phyloP scores from a whole-genome alignment of 2,113 vertebrate genomes.

The Alces alces region DNA sequence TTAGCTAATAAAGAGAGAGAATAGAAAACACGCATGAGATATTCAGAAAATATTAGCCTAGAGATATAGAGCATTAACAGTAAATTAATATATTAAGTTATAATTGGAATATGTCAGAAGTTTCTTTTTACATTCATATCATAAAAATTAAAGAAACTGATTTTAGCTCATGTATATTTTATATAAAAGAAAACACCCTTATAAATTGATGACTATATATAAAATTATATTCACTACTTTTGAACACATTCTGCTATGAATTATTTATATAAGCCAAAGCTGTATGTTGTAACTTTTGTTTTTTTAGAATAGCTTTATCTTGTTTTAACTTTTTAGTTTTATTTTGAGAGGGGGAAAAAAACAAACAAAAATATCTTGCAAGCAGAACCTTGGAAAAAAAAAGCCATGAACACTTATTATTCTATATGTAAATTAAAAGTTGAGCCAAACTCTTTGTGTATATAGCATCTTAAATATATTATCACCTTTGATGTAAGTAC shows the following conservation, averaged over 20 bases:
- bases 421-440: constrained; percentile 96
- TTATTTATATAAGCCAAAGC: constrained; percentile 99
- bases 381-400: constrained; percentile 94
- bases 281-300: constrained; percentile 88
- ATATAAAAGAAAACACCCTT: constrained; percentile 91
- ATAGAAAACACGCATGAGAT: constrained; percentile 84
- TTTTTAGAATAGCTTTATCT: constrained; percentile 92
- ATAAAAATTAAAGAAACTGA: constrained; percentile 82
- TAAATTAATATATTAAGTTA: constrained; percentile 92
- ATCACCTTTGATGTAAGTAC: constrained; percentile 94
- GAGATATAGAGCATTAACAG: constrained; percentile 83
- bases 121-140: constrained; percentile 86
- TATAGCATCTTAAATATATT: constrained; percentile 97
- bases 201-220: constrained; percentile 93
- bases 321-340: constrained; percentile 90
- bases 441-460: constrained; percentile 99
- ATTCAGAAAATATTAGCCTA: constrained; percentile 85
- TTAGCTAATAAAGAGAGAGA: constrained; percentile 78
- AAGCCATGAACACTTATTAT: constrained; percentile 98
- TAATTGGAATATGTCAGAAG: constrained; percentile 87
- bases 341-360: constrained; percentile 86
- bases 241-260: constrained; percentile 94
- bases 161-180: constrained; percentile 91
- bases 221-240: constrained; percentile 91
- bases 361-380: constrained; percentile 85